Base-by-base conservation (phyloP, 1,140 invertebrate species). In the Neuroterus valhalla region DNA sequence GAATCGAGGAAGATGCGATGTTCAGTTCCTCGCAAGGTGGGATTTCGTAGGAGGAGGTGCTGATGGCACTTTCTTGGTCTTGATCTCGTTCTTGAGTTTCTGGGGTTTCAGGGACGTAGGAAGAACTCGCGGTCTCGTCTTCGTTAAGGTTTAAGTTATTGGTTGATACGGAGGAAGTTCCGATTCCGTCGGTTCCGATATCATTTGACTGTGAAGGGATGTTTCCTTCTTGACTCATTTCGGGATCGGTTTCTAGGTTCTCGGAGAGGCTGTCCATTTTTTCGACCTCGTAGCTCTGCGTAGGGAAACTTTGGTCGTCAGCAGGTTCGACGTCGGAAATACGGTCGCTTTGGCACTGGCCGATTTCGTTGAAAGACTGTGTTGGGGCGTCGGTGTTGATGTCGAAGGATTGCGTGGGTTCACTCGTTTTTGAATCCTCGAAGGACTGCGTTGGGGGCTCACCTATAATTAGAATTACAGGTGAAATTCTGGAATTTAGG, bases 21-120 rank as follows among this genome's bases (percentile, higher is more conserved):
- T 90, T 90, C 0, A 90, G 77, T 70, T 90, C 89, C 17, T 89
- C 89, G 52, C 89, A 90, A 0, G 89, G 87, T 15, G 88, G 86
- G 3, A 90, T 90, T 48, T 90, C 89, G n/a, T 89, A 90, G 3
- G 88, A 90, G 0, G 89, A 90, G 1, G 89, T 90, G 70, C 89
- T 90, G 31, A 90, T 90, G 14, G 89, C 89, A 70, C 88, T 89
- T 46, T 90, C 89, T 66, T 90, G 89, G 72, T 90, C 89, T 44
- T 89, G 89, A 72, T 90, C 89, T 5, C 89, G 83, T 70, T 90
- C 89, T 38, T 90, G 89, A 26, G 83, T 88, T 44, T 89, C 89
- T 1, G 89, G 89, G 3, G 89, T 90, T 75, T 90, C 89, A 3
- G 89, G 89, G 0, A 90, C 87, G 26, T 90, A 90, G 0, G 88